Conservation (phyloP, 2,113 vertebrate species). For the Periophthalmus modestus region DNA sequence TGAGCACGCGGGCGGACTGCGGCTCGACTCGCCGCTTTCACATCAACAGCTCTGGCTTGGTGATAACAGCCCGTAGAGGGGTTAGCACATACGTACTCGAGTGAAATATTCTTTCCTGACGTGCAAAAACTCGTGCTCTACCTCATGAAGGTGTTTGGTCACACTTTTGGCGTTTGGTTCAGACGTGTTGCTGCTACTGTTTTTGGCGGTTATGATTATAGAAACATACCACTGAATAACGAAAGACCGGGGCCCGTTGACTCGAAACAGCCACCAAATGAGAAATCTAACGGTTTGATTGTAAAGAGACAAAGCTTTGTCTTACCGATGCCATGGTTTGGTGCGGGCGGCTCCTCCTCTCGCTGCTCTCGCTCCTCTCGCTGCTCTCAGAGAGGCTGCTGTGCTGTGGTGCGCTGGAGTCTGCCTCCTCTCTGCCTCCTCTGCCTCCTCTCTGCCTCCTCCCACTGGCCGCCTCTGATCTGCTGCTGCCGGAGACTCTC, state of each 20-base stretch:
- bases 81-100: not conserved
- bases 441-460: constrained; percentile 64
- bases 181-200: constrained; percentile 37
- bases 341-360: constrained; percentile 45
- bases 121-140: not conserved
- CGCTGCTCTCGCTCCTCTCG: constrained; percentile 47
- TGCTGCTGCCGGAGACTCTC: constrained; percentile 16
- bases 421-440: constrained; percentile 64
- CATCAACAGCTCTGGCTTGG: constrained; percentile 21
- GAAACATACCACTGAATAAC: not conserved
- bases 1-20: constrained; percentile 43
- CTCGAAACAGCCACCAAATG: not conserved
- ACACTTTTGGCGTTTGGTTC: constrained; percentile 5
- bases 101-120: not conserved
- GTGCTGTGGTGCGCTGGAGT: constrained; percentile 32
- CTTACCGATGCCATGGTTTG: constrained; percentile 62
- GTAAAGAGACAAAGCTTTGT: not conserved
- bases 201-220: constrained; percentile 10
- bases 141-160: not conserved
- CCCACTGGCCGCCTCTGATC: constrained; percentile 57
- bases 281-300: not conserved
- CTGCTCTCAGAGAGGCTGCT: constrained; percentile 44
- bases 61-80: not conserved
- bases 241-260: not conserved
- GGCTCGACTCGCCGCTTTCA: constrained; percentile 36